Evolutionary conservation across 2,797 vertebrate genomes (phyloP).

Genomic region (Taenioides sp.): DNA sequence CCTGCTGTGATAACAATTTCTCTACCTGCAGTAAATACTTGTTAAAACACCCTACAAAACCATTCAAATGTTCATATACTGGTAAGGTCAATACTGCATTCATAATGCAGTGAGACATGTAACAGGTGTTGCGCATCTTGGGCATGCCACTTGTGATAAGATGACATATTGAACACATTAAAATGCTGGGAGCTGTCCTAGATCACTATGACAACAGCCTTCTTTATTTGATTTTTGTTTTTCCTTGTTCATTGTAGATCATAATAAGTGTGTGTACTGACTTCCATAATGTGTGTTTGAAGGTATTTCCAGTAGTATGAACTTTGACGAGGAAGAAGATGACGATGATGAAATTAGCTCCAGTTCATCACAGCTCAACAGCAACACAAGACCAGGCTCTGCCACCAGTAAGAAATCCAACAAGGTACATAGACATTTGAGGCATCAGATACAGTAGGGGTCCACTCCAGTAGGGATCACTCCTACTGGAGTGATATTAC

Average conservation of each 20-base stretch:
- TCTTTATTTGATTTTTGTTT: neutral
- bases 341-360: constrained; percentile 97
- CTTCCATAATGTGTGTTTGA: constrained; percentile 17
- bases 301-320: constrained; percentile 99
- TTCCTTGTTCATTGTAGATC: neutral
- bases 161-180: constrained; percentile 3
- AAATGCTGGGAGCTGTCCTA: neutral
- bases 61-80: too few relatives aligned
- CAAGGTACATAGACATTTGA: constrained; percentile 77
- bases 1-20: neutral
- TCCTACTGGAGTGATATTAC: too few relatives aligned
- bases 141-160: neutral
- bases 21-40: too few relatives aligned
- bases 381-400: constrained; percentile 93
- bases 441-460: neutral
- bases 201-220: neutral
- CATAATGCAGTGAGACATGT: neutral
- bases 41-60: neutral
- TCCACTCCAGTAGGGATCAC: too few relatives aligned
- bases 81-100: neutral
- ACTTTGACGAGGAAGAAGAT: constrained; percentile 95
- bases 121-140: neutral
- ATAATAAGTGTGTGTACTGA: neutral
- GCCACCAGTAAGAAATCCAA: constrained; percentile 94
- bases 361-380: constrained; percentile 96